These are phyloP conservation scores for Therioaphis trifolii DNA, from an alignment of 2,888 invertebrate genomes.

Conservation along the genomic window DNA sequence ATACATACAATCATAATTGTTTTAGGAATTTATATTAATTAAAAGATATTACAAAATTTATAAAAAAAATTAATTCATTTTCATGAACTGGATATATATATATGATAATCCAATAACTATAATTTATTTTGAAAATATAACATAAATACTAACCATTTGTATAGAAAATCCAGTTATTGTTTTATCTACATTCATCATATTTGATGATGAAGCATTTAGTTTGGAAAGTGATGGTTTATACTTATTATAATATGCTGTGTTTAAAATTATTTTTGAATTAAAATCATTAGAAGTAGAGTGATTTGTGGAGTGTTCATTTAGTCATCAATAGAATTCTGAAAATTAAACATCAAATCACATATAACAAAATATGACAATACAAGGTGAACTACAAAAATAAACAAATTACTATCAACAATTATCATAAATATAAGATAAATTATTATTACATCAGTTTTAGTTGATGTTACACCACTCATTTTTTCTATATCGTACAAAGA, in stretches of 20 bases:
- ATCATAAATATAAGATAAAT: neutral
- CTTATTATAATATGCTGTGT: neutral
- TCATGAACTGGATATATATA: no score
- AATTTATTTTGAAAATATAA: neutral
- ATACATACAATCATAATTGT: no score
- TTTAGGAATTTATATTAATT: no score
- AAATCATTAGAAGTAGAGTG: neutral
- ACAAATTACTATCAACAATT: no score
- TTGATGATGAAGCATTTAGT: slow-evolving; percentile 35
- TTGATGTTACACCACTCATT: slow-evolving; percentile 19
- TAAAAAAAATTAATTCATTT: no score
- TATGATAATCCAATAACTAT: no score
- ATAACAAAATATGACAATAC: neutral
- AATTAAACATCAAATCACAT: neutral
- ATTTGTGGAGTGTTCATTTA: neutral
- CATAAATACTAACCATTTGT: slow-evolving; percentile 36
- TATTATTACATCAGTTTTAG: slow-evolving; percentile 27
- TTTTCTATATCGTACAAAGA: slow-evolving; percentile 52
- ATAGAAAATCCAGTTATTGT: slow-evolving; percentile 47
- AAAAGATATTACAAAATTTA: no score
- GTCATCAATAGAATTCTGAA: no score
- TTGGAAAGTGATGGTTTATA: slow-evolving; percentile 10
- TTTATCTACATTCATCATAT: slow-evolving; percentile 38
- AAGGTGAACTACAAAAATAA: neutral
- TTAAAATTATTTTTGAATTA: neutral